Evolutionary conservation across 2,797 vertebrate genomes (phyloP).

Genomic region (Syngnathus rostellatus): DNA sequence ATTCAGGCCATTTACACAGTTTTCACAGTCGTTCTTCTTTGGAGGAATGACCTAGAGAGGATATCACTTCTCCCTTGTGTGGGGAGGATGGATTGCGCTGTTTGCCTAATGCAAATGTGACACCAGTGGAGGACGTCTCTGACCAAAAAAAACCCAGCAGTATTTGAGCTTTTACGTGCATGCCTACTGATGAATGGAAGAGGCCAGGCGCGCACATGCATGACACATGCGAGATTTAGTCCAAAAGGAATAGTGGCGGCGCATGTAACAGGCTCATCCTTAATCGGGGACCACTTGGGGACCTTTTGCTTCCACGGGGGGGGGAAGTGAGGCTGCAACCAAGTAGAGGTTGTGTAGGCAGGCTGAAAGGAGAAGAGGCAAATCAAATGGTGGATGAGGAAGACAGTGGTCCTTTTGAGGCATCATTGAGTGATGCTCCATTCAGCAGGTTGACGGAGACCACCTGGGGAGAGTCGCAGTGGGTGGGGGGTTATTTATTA

Average conservation of each 20-base stretch:
- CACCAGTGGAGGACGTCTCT: not conserved
- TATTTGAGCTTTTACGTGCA: constrained; percentile 4
- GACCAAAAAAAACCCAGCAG: not conserved
- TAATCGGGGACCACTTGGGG: constrained; percentile 35
- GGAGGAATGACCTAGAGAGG: too few relatives aligned
- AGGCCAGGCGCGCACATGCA: constrained; percentile 8
- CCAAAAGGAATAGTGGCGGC: constrained; percentile 8
- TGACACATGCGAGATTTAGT: constrained; percentile 22
- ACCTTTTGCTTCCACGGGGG: constrained; percentile 51
- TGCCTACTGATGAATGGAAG: constrained; percentile 7
- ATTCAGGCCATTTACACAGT: not conserved
- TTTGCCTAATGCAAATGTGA: not conserved
- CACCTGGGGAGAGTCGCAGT: constrained; percentile 53
- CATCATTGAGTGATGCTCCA: constrained; percentile 55
- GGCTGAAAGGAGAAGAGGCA: constrained; percentile 21
- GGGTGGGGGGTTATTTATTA: constrained; percentile 58
- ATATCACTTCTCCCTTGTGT: not conserved
- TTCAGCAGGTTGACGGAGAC: constrained; percentile 60
- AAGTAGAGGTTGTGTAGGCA: constrained; percentile 3
- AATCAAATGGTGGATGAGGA: constrained; percentile 33
- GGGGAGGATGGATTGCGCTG: not conserved
- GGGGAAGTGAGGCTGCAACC: constrained; percentile 37
- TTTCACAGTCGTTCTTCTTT: not conserved
- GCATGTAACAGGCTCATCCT: constrained; percentile 35
- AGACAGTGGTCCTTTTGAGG: constrained; percentile 53